Evolutionary conservation across 1,140 invertebrate species (phyloP), one percentile per base, ranked within the genome.

Genomic region (Leptinotarsa defecta): DNA sequence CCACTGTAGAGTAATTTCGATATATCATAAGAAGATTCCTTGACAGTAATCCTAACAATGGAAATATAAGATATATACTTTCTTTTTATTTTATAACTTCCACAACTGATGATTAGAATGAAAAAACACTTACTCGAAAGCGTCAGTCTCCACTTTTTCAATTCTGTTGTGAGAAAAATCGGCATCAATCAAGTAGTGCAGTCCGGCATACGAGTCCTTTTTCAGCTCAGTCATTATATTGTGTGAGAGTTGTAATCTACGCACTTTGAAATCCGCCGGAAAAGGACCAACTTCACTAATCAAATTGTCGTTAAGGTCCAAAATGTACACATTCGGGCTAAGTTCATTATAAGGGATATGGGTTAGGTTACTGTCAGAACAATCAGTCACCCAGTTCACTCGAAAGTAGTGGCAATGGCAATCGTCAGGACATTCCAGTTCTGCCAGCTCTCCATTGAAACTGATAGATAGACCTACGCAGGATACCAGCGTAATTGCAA

Each of bases 351-450:
- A 91, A 0, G 92, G 91, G 22, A 92, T 89, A 69, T 87, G 87
- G 2, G 92, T 92, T n/a, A 92, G 86, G 83, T 92, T 92, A 83
- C 91, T 92, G 80, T 92, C 91, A 0, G 92, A 93, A 80, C 92
- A 93, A 79, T 93, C 92, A 1, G 91, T 92, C 75, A 93, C 91
- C 91, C 91, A 92, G 84, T 92, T 92, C 82, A 92, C 90, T 73
- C 92, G 87, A 85, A 92, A 92, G 85, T 92, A 93, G 86, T 93
- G 91, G 81, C 92, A 93, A 81, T 92, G 91, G 81, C 92, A 93
- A 77, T 92, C 92, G 75, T 91, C 90, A 1, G 91, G 91, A 79
- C 91, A 92, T 78, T 91, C 90, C 78, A 91, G 85, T 76, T 92
- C 91, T 77, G 87, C 87, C 73, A 89, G 84, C 74, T 91, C 90